A percentile compares a stretch with the other conserved stretches of the same genome.
These are phyloP conservation scores for Phasia obesa DNA, from an alignment of 2,888 invertebrate species.

Conservation along the genomic window DNA sequence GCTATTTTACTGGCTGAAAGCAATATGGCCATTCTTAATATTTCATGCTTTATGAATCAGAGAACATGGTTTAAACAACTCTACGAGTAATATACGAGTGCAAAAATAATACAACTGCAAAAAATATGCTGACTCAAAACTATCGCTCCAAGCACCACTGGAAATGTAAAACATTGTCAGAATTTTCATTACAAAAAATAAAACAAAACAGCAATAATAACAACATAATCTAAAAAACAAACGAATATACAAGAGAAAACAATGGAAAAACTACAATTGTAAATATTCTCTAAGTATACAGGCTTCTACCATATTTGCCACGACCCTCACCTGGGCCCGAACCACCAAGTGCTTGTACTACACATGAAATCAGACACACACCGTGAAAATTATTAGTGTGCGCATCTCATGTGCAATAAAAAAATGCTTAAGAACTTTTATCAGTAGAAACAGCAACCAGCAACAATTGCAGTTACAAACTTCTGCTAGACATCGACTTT, in stretches of 20 bases:
- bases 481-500: slow-evolving; percentile 19
- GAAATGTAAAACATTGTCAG: slow-evolving; percentile 64
- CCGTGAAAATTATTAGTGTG: slow-evolving; percentile 49
- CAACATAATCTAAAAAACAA: background rate
- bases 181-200: slow-evolving; percentile 53
- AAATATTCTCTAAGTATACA: slow-evolving; percentile 59
- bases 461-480: background rate
- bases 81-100: too few species aligned
- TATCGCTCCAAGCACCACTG: slow-evolving; percentile 42
- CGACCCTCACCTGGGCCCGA: slow-evolving; percentile 58
- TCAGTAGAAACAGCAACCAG: slow-evolving; percentile 16
- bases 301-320: slow-evolving; percentile 36
- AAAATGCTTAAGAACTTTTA: slow-evolving; percentile 52
- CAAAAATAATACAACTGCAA: slow-evolving; percentile 45
- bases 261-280: slow-evolving; percentile 60
- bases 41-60: slow-evolving; percentile 70
- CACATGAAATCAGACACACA: slow-evolving; percentile 65
- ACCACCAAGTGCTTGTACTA: slow-evolving; percentile 61
- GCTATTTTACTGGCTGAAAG: slow-evolving; percentile 52
- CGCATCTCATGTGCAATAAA: too few species aligned
- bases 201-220: slow-evolving; percentile 33
- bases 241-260: slow-evolving; percentile 44
- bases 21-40: slow-evolving; percentile 70
- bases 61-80: slow-evolving; percentile 64
- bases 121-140: slow-evolving; percentile 65